A percentile compares a stretch with the other conserved stretches of the same genome.
phyloP scores from a whole-genome alignment of 2,888 invertebrate species.

The Erpobdella octoculata region DNA sequence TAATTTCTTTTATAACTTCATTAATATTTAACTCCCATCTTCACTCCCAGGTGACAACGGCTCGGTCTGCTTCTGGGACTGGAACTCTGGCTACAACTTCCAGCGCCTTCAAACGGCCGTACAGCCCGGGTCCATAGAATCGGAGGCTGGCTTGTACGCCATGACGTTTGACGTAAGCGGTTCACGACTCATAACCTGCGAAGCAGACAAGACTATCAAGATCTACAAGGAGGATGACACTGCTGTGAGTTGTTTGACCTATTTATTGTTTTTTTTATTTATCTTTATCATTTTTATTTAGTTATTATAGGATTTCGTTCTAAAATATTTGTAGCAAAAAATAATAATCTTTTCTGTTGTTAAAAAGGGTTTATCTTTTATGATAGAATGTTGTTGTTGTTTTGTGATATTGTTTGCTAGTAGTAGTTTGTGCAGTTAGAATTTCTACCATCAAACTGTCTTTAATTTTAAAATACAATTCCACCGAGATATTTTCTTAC shows the following conservation, averaged over 20 bases:
- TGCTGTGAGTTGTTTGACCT: constrained; percentile 57
- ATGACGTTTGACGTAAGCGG: constrained; percentile 92
- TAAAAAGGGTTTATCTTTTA: neutral
- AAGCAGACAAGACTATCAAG: constrained; percentile 98
- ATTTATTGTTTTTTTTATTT: neutral
- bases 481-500: neutral
- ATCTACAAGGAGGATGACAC: constrained; percentile 93
- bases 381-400: neutral
- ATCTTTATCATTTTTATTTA: neutral
- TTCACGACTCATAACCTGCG: constrained; percentile 83
- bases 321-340: neutral
- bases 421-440: too few species aligned
- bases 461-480: too few species aligned
- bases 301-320: neutral
- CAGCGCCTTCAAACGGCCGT: constrained; percentile 76
- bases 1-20: neutral
- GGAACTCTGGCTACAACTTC: constrained; percentile 97
- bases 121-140: constrained; percentile 98
- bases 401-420: neutral
- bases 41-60: constrained; percentile 81
- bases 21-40: neutral
- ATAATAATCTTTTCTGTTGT: neutral
- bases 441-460: too few species aligned
- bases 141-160: constrained; percentile 93
- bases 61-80: constrained; percentile 94